Base-by-base conservation (phyloP, 2,888 invertebrate species). In the Xestobium rufovillosum region DNA sequence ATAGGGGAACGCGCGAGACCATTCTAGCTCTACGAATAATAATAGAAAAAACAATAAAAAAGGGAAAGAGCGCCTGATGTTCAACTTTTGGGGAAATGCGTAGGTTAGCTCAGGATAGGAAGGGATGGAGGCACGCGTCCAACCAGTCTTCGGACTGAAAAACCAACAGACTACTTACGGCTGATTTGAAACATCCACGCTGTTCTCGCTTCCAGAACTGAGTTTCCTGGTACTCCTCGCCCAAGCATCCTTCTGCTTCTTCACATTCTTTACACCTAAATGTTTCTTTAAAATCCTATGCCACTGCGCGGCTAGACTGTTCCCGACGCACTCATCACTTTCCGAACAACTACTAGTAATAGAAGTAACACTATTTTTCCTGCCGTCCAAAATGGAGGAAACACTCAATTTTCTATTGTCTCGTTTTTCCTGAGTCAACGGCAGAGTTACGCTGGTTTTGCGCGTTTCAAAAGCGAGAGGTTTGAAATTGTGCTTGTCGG, bases 231-330 rank as follows among this genome's bases (percentile, higher is more conserved):
- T 55, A 41, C 63, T 65, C 44, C 64, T 57, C 17, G 66, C 63
- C 67, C 67, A 67, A 2, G 65, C 66, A 42, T 65, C 65, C 44
- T 67, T 49, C 42, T 67, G 66, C 45, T 66, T 63, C 52, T 57
- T 57, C 39, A 66, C 41, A 39, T 65, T 53, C 43, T 63, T 58
- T 28, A 55, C 58, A 6, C 59, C 50, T 41, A 61, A 50, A 43
- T 60, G 56, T 43, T 56, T 59, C 35, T 62, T 53, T 33, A 65
- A 52, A 37, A 55, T 52, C 36, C 57, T 58, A 10, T 48, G 48
- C 64, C 64, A 64, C 35, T 62, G 63, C 13, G 50, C 52, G n/a
- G 53, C 44, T 31, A 45, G 42, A 32, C 50, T 54, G 15, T 30
- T 36, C 2, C 47, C 42, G 14, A 38, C 41, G 23, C 45, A 39